Conservation (phyloP, 2,113 vertebrate genomes). For the Calyptomena viridis region DNA sequence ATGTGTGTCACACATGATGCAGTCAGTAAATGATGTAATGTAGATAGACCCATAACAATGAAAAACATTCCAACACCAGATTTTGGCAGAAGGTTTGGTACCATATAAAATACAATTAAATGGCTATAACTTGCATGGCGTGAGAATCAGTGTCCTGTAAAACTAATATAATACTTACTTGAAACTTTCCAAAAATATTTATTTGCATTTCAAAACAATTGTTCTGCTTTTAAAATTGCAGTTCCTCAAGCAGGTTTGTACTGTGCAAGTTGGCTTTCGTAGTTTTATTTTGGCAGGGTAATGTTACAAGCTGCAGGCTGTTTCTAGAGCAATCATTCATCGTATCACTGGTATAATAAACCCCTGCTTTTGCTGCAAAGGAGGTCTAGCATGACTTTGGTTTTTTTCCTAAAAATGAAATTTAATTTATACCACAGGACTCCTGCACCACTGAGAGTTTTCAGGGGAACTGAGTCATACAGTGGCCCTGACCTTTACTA, state of each 20-base stretch:
- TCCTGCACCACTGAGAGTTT: not conserved
- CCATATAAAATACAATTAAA: constrained; percentile 58
- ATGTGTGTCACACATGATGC: constrained; percentile 65
- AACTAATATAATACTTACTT: constrained; percentile 26
- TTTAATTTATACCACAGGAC: not conserved
- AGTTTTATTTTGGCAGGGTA: not conserved
- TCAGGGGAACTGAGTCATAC: not conserved
- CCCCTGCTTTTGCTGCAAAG: not conserved
- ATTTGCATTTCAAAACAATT: constrained; percentile 38
- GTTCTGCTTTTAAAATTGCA: not conserved
- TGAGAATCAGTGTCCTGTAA: constrained; percentile 47
- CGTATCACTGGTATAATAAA: not conserved
- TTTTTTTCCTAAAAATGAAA: not conserved
- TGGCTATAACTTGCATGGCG: constrained; percentile 31
- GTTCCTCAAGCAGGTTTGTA: not conserved
- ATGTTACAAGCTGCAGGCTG: not conserved
- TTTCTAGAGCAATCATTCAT: not conserved
- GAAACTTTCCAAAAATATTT: constrained; percentile 24
- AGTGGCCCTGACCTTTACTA: not conserved
- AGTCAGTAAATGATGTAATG: constrained; percentile 63
- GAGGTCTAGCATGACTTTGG: not conserved
- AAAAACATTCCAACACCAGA: constrained; percentile 40
- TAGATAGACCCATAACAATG: constrained; percentile 46
- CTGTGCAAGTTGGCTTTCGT: not conserved
- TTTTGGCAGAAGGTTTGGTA: constrained; percentile 54